Percentiles rank a stretch among this genome's conserved stretches.
Evolutionary conservation across 2,888 invertebrate genomes (phyloP).

Genomic region (Argyra leucocephala): DNA sequence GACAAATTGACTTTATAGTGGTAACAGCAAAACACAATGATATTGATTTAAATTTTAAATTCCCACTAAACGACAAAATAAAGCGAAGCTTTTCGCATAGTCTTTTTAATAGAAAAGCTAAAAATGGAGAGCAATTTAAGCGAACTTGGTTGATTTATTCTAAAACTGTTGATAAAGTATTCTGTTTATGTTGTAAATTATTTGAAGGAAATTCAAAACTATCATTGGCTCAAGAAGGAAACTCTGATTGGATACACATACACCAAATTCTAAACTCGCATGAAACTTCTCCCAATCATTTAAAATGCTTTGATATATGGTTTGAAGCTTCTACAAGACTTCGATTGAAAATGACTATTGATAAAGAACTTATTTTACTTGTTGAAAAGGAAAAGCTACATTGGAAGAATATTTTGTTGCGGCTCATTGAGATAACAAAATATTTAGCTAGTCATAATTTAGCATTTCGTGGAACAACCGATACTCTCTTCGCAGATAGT

Average conservation of each 20-base stretch:
- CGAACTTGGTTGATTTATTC: slow-evolving; percentile 8
- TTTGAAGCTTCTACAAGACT: slow-evolving; percentile 9
- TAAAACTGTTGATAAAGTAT: slow-evolving; percentile 8
- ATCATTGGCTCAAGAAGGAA: slow-evolving; percentile 8
- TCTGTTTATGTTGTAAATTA: slow-evolving; percentile 8
- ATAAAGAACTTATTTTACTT: slow-evolving; percentile 9
- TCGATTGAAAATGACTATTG: slow-evolving; percentile 8
- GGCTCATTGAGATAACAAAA: slow-evolving; percentile 7
- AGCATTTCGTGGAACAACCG: slow-evolving; percentile 8
- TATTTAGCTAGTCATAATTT: slow-evolving; percentile 9
- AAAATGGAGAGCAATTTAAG: slow-evolving; percentile 8
- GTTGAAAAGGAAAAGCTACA: slow-evolving; percentile 4
- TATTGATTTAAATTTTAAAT: slow-evolving; percentile 9
- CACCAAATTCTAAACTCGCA: slow-evolving; percentile 9
- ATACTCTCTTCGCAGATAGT: slow-evolving; percentile 7
- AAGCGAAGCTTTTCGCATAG: not conserved
- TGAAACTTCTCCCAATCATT: slow-evolving; percentile 8
- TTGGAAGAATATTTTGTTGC: slow-evolving; percentile 5
- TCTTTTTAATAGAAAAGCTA: slow-evolving; percentile 9
- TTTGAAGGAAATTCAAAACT: slow-evolving; percentile 9
- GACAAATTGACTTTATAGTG: too few species aligned
- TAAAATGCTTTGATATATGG: slow-evolving; percentile 8
- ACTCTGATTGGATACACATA: slow-evolving; percentile 9
- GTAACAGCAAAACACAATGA: slow-evolving; percentile 9
- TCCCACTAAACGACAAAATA: slow-evolving; percentile 6